Evolutionary conservation across 2,113 vertebrate species (phyloP).

Genomic region (Hydropotes inermis): DNA sequence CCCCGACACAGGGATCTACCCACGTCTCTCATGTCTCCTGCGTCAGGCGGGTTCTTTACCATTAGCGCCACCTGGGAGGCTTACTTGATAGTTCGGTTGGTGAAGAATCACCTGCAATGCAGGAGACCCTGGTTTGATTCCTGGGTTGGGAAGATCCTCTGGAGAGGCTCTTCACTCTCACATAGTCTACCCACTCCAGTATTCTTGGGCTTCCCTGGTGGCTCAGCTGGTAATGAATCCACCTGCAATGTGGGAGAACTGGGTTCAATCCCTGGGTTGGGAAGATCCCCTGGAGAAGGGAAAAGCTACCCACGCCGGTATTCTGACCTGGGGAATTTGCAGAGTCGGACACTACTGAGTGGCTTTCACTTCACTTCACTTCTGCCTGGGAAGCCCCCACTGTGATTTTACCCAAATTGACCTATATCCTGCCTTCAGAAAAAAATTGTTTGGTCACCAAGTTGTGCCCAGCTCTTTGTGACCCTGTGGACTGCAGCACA

Average conservation of each 20-base stretch:
- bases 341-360: accelerated
- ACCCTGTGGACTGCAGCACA: not conserved
- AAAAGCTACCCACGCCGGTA: not conserved
- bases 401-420: not conserved
- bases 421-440: not conserved
- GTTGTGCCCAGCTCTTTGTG: not conserved
- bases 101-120: not conserved
- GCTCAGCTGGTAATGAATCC: not conserved
- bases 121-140: not conserved
- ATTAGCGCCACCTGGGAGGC: not conserved
- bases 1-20: not conserved
- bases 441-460: not conserved
- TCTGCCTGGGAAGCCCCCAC: not conserved
- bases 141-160: not conserved
- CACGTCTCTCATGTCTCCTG: not conserved
- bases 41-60: not conserved
- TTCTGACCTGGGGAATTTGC: not conserved
- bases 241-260: not conserved
- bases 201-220: not conserved
- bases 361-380: not conserved
- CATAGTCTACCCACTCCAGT: not conserved
- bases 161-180: not conserved
- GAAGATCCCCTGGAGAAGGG: not conserved
- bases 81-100: not conserved
- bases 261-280: not conserved